Conservation (phyloP, 1,140 invertebrate species). For the Atta texana region DNA sequence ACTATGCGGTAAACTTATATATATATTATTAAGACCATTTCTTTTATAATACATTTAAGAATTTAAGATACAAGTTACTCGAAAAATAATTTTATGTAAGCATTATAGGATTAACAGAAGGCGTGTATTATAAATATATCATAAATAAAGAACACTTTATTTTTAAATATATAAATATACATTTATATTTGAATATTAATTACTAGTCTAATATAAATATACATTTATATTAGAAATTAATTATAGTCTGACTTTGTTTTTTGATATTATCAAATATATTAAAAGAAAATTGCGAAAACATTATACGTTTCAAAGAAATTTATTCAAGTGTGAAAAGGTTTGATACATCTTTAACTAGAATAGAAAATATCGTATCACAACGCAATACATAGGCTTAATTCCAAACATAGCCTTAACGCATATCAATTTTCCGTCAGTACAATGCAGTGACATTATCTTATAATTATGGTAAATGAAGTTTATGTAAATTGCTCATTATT, state of each 20-base stretch:
- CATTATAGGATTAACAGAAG: neutral
- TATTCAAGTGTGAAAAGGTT: neutral
- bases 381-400: neutral
- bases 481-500: constrained; percentile 35
- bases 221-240: neutral
- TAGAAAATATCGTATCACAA: neutral
- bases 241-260: neutral
- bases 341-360: constrained; percentile 1
- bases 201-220: neutral
- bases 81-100: neutral
- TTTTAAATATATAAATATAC: constrained; percentile 8
- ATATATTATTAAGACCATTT: neutral
- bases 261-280: neutral
- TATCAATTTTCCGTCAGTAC: neutral
- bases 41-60: too few species aligned
- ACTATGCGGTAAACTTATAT: neutral
- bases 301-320: neutral
- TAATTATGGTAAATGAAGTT: constrained; percentile 41
- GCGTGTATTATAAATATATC: too few species aligned
- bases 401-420: neutral
- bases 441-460: neutral
- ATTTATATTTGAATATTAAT: constrained; percentile 23
- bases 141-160: neutral
- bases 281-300: neutral
- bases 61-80: neutral